Conservation (phyloP, 2,113 vertebrate genomes). For the Marmota monax region DNA sequence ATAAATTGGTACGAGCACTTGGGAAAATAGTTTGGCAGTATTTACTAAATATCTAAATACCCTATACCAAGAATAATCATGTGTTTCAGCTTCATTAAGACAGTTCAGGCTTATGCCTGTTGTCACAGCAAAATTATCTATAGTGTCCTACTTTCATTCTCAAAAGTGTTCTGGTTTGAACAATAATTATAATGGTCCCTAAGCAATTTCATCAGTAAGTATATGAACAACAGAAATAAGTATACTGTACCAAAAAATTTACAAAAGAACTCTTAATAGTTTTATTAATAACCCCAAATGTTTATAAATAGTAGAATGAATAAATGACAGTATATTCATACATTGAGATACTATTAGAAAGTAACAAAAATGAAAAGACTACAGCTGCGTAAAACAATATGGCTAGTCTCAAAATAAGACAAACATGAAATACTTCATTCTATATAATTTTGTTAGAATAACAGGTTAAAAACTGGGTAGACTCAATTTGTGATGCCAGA, state of each 20-base stretch:
- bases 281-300: slow-evolving; percentile 11
- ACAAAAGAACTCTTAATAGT: not conserved
- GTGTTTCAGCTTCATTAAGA: not conserved
- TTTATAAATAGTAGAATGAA: not conserved
- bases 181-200: not conserved
- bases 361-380: slow-evolving; percentile 4
- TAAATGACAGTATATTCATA: not conserved
- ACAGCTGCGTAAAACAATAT: not conserved
- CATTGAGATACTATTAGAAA: not conserved
- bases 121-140: not conserved
- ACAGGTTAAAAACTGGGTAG: not conserved
- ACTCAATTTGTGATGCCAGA: not conserved
- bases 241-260: not conserved
- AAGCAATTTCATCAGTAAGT: not conserved
- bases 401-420: not conserved
- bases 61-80: not conserved
- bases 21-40: not conserved
- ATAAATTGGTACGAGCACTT: not conserved
- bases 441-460: not conserved
- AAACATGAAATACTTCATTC: slow-evolving; percentile 2
- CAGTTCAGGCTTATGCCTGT: not conserved
- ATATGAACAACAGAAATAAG: not conserved
- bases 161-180: slow-evolving; percentile 14
- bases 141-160: slow-evolving; percentile 1
- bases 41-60: not conserved